Percentiles rank a stretch among this genome's conserved stretches.
Evolutionary conservation across 1,140 invertebrate species (phyloP).

Genomic region (Brachionus rubens): DNA sequence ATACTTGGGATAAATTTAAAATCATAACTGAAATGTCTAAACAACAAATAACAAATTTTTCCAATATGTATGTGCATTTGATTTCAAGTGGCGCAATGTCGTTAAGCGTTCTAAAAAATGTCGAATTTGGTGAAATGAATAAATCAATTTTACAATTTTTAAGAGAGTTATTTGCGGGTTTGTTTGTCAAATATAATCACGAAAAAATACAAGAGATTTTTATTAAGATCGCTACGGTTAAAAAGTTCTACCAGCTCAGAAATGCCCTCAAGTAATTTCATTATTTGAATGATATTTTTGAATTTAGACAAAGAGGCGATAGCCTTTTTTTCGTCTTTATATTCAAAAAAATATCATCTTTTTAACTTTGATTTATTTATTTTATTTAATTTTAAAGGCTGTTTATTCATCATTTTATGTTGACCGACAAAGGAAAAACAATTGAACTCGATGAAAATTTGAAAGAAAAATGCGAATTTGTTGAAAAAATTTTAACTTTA

Average conservation of each 20-base stretch:
- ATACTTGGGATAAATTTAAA: slow-evolving; percentile 87
- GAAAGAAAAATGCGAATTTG: slow-evolving; percentile 17
- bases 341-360: background rate
- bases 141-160: slow-evolving; percentile 30
- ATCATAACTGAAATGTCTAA: slow-evolving; percentile 68
- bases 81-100: slow-evolving; percentile 74
- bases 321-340: too few species aligned
- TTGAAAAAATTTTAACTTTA: slow-evolving; percentile 23
- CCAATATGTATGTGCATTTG: slow-evolving; percentile 74
- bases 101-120: slow-evolving; percentile 75
- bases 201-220: slow-evolving; percentile 19
- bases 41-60: slow-evolving; percentile 71
- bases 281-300: too few species aligned
- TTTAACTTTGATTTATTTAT: background rate
- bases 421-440: slow-evolving; percentile 15
- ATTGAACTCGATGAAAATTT: background rate
- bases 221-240: background rate
- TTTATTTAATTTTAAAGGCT: background rate
- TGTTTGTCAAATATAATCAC: background rate
- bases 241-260: slow-evolving; percentile 17
- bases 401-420: slow-evolving; percentile 16
- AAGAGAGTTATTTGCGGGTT: background rate
- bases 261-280: slow-evolving; percentile 15
- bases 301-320: too few species aligned
- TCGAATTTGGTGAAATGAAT: slow-evolving; percentile 42